Evolutionary conservation across 1,140 invertebrate genomes (phyloP).

Genomic region (Sycophaga agraensis): DNA sequence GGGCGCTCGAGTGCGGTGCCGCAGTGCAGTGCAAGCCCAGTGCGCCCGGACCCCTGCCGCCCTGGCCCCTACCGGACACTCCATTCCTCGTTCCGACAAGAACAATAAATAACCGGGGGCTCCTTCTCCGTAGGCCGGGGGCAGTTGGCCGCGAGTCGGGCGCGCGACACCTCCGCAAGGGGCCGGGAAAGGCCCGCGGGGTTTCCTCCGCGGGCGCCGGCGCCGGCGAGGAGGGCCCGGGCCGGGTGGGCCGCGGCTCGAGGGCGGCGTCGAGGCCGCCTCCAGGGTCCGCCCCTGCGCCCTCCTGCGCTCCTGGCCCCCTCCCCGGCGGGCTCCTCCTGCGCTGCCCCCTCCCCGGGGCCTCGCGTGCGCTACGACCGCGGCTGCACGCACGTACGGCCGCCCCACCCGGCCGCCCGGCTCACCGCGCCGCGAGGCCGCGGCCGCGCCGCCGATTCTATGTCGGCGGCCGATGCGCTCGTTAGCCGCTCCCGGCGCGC

Average conservation of each 20-base stretch:
- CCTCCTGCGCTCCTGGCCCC: conserved; percentile 42
- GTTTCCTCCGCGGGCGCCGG: too few species aligned
- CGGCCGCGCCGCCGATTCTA: too few species aligned
- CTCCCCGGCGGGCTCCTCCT: conserved; percentile 23
- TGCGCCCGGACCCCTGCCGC: too few species aligned
- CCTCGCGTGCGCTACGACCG: background rate
- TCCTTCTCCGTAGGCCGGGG: too few species aligned
- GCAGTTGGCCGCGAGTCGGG: too few species aligned
- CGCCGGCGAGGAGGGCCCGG: conserved; percentile 35
- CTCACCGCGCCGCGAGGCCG: background rate
- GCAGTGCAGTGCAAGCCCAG: too few species aligned
- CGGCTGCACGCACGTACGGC: background rate
- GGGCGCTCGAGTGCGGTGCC: too few species aligned
- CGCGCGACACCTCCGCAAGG: too few species aligned
- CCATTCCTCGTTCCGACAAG: too few species aligned
- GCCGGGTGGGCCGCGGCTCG: conserved; percentile 4
- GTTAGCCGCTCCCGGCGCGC: background rate
- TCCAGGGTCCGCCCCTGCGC: conserved; percentile 46
- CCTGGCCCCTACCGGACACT: too few species aligned
- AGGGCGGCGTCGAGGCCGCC: conserved; percentile 51
- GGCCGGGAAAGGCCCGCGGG: too few species aligned
- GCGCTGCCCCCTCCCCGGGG: background rate
- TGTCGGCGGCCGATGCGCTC: background rate
- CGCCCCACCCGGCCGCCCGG: background rate
- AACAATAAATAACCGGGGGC: too few species aligned